phyloP scores from a whole-genome alignment of 2,113 vertebrate genomes.

The Mirza zaza region DNA sequence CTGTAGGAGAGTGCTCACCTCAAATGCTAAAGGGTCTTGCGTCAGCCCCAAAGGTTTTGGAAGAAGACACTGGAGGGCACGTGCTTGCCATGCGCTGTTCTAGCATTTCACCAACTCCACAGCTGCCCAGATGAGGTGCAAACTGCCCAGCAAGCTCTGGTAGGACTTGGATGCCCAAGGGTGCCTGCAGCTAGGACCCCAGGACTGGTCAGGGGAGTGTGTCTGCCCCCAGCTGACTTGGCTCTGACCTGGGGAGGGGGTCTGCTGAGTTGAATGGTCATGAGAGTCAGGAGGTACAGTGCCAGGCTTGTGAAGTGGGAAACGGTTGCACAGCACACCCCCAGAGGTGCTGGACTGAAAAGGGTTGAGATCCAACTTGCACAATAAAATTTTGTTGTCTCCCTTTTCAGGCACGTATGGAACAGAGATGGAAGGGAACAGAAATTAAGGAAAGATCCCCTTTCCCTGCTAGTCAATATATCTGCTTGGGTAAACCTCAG shows the following conservation, averaged over 20 bases:
- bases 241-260: not conserved
- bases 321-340: not conserved
- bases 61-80: not conserved
- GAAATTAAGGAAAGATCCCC: not conserved
- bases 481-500: not conserved
- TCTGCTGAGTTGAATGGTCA: not conserved
- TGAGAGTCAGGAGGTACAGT: not conserved
- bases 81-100: not conserved
- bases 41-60: not conserved
- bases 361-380: not conserved
- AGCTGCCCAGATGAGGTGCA: not conserved
- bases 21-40: not conserved
- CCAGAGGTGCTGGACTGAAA: not conserved
- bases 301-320: not conserved
- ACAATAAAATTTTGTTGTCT: not conserved
- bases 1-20: not conserved
- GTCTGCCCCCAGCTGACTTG: not conserved
- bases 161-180: not conserved
- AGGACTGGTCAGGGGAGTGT: not conserved
- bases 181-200: not conserved
- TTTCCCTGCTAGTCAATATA: not conserved
- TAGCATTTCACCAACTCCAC: not conserved
- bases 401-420: not conserved
- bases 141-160: not conserved
- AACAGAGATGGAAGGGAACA: not conserved